Percentiles rank a stretch among this genome's conserved stretches.
phyloP scores from a whole-genome alignment of 1,140 invertebrate genomes.

The Brachionus sp. region DNA sequence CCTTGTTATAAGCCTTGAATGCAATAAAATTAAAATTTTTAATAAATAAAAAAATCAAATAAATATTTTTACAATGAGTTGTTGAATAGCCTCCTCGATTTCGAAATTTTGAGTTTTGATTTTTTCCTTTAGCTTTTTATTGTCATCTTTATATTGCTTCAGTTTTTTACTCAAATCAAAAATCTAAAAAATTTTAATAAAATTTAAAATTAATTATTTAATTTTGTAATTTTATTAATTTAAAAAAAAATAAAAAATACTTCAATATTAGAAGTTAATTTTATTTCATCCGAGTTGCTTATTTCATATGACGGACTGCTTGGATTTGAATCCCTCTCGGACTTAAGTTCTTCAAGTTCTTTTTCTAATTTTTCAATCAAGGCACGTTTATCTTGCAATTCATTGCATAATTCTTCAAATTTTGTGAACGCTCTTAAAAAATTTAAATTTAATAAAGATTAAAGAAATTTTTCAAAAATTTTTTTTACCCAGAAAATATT shows the following conservation, averaged over 20 bases:
- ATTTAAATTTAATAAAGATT: not conserved
- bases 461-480: not conserved
- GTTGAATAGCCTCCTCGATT: conserved; percentile 5
- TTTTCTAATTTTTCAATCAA: not conserved
- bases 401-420: not conserved
- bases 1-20: conserved; percentile 15
- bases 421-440: not conserved
- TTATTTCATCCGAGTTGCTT: not conserved
- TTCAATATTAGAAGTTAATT: not conserved
- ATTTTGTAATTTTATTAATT: not conserved
- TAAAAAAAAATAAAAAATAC: not conserved
- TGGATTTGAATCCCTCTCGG: too few relatives aligned
- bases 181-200: not conserved
- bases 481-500: not conserved
- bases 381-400: not conserved
- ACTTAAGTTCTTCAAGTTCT: conserved; percentile 2
- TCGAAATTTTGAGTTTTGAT: conserved; percentile 16
- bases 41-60: not conserved
- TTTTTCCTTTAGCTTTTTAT: conserved; percentile 19
- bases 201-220: too few relatives aligned
- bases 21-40: not conserved
- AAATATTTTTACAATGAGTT: not conserved
- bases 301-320: not conserved
- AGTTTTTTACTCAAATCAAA: not conserved
- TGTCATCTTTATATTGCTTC: not conserved